phyloP scores from a whole-genome alignment of 2,888 invertebrate species.

The Anticlea derivata region DNA sequence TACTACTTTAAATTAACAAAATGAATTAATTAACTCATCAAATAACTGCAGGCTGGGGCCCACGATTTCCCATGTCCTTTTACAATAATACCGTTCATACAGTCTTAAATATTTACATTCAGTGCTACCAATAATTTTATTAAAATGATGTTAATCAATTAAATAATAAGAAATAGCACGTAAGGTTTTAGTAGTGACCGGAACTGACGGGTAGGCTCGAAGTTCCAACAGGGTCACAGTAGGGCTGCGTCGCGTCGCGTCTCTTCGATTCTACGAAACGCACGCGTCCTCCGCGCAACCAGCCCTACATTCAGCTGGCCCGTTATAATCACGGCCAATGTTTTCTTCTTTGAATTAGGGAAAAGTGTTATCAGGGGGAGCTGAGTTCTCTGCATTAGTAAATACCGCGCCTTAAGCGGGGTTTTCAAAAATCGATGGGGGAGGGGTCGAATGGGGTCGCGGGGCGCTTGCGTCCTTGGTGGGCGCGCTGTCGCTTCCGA shows the following conservation, averaged over 20 bases:
- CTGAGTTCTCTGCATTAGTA: conserved; percentile 71
- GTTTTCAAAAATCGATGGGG: conserved; percentile 77
- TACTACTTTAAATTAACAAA: too few relatives aligned
- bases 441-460: conserved; percentile 46
- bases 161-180: too few relatives aligned
- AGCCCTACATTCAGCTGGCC: background rate
- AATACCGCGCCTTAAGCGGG: conserved; percentile 67
- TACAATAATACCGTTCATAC: too few relatives aligned
- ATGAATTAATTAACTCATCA: too few relatives aligned
- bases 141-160: too few relatives aligned
- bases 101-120: too few relatives aligned
- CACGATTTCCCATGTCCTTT: too few relatives aligned
- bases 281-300: conserved; percentile 2
- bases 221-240: background rate
- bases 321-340: conserved; percentile 33
- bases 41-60: too few relatives aligned
- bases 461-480: conserved; percentile 61
- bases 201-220: background rate
- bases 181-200: background rate
- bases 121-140: too few relatives aligned
- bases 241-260: background rate
- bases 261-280: too few relatives aligned
- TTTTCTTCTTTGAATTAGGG: conserved; percentile 52
- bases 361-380: conserved; percentile 66
- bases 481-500: conserved; percentile 54